These are phyloP conservation scores for Fragum whitleyi DNA, from an alignment of 2,888 invertebrate genomes.

Conservation along the genomic window DNA sequence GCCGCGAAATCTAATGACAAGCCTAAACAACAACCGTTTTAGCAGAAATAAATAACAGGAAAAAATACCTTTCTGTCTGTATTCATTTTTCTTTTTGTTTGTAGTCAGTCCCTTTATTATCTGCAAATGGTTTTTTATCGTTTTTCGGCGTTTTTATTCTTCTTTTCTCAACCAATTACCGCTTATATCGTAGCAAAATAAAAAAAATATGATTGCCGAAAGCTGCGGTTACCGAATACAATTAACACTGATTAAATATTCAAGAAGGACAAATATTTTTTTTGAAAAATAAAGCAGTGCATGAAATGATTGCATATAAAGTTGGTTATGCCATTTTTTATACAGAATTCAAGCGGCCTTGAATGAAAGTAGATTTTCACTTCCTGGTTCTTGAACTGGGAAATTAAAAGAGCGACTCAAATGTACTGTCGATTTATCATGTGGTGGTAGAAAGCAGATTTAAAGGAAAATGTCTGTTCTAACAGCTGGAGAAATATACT, in stretches of 20 bases:
- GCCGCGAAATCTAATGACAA: background rate
- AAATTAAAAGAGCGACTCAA: background rate
- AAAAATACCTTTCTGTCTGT: constrained; percentile 14
- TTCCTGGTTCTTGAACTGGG: constrained; percentile 30
- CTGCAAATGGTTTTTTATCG: no score
- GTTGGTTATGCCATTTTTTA: no score
- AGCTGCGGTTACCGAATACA: no score
- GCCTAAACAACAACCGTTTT: background rate
- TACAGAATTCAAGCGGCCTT: constrained; percentile 16
- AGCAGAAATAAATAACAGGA: background rate
- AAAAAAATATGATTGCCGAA: no score
- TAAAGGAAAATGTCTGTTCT: background rate
- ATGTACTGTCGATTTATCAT: background rate
- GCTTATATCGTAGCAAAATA: no score
- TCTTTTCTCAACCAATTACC: no score
- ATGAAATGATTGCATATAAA: no score
- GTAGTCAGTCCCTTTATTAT: no score
- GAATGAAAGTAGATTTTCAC: constrained; percentile 26
- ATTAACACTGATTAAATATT: no score
- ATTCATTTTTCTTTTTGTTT: constrained; percentile 5
- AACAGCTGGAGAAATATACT: constrained; percentile 40
- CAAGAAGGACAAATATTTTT: no score
- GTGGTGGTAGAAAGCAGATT: background rate
- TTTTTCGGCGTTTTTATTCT: no score
- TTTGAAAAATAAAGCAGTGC: no score